These are phyloP conservation scores for Lysandra bellargus DNA, from an alignment of 2,888 invertebrate species.

Conservation along the genomic window DNA sequence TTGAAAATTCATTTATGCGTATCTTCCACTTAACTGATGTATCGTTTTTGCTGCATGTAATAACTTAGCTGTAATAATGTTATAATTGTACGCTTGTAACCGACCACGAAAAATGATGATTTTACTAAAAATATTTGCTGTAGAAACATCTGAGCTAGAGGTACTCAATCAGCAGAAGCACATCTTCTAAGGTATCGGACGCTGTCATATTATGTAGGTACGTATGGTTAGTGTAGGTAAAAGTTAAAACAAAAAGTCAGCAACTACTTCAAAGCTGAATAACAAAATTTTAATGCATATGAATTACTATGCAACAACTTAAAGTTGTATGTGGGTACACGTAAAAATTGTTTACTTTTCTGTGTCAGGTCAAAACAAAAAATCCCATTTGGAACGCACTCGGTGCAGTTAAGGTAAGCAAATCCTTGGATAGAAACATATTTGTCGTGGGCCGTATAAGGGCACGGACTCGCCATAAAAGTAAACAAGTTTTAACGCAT, in stretches of 20 bases:
- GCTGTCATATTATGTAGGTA: background rate
- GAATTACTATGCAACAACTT: background rate
- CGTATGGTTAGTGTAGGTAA: background rate
- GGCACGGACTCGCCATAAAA: slow-evolving; percentile 65
- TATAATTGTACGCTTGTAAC: slow-evolving; percentile 25
- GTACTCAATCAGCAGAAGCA: background rate
- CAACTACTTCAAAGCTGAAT: background rate
- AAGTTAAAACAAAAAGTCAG: background rate
- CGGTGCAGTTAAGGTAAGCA: slow-evolving; percentile 50
- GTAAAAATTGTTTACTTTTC: slow-evolving; percentile 45
- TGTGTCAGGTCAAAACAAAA: slow-evolving; percentile 38
- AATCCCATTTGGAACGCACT: slow-evolving; percentile 28
- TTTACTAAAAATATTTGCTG: background rate
- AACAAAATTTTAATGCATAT: background rate
- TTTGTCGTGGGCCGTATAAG: slow-evolving; percentile 64
- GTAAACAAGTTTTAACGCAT: slow-evolving; percentile 71
- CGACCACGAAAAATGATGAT: background rate
- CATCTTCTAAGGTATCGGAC: background rate
- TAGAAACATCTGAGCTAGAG: background rate
- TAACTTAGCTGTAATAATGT: slow-evolving; percentile 23
- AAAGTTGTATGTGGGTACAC: background rate
- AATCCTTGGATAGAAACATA: slow-evolving; percentile 68
- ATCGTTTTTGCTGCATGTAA: slow-evolving; percentile 26
- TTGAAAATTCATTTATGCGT: slow-evolving; percentile 30
- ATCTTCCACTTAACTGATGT: slow-evolving; percentile 30